Evolutionary conservation across 1,140 invertebrate genomes (phyloP), one percentile per base, ranked within the genome.

Genomic region (Pseudomyrmex dendroicus): DNA sequence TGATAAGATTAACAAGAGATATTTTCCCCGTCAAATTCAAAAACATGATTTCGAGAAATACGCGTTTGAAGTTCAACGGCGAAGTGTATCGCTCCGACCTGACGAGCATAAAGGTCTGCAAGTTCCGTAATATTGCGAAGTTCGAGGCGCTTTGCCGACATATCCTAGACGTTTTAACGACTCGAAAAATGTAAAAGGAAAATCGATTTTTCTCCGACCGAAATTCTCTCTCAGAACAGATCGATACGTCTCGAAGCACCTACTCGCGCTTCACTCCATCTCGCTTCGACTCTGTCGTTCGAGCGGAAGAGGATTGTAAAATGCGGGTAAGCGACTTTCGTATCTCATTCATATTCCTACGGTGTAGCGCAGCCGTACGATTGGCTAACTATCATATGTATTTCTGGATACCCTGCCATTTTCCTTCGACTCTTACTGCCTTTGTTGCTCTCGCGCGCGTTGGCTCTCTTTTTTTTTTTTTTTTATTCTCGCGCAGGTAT

Each of bases 281-380:
- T 76, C 73, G 25, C 22, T 35, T 25, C 25, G 12, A 63, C 13
- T 0, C 56, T 70, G 70, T 74, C 73, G 82, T 73, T 67, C 82
- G 67, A 83, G 57, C 77, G 73, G 73, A 68, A 87, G 76, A 89
- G 91, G 90, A 91, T 90, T 92, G 90, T 92, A 90, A 93, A 93
- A 91, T 88, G 90, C 90, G 85, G 35, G 90, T 77, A 89, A 89
- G 87, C 90, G 89, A 85, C 87, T 90, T 91, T 89, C 35, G 35
- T 86, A 54, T 84, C 89, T 93, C 92, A 93, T 94, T 94, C 93
- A 94, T 93, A 94, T 94, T 94, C 93, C 92, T 92, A 89, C 89
- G 84, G 83, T 90, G 93, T 92, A 87, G 88, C 90, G 83, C 83
- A 84, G 84, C 84, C 91, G 82, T 91, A 85, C 91, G 92, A 94